Evolutionary conservation across 2,797 vertebrate genomes (phyloP), one percentile per base, ranked within the genome.

Genomic region (Salmo trutta): DNA sequence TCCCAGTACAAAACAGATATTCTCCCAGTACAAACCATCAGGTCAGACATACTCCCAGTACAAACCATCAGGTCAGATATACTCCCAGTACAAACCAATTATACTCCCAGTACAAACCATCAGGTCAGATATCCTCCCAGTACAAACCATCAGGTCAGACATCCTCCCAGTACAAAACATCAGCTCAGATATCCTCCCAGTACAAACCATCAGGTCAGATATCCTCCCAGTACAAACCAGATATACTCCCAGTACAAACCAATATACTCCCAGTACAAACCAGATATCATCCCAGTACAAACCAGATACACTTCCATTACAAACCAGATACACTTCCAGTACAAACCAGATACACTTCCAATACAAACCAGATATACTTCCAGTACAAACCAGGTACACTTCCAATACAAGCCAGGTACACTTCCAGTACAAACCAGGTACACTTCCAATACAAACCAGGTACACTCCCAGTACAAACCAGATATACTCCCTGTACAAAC

Each of bases 381-480:
- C 41, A 90, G 85, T 86, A 84, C 82, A 86, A 70, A 89, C 74
- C 83, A 80, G 36, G 36, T 24, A 75, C 53, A 75, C 62, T 66
- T 73, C 73, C 86, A 84, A 81, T 86, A 84, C 65, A 85, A 74
- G 89, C 75, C 5, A 86, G 41, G 10, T 10, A 10, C 2, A 10
- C 8, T 10, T 0, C 41, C 41, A 90, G 84, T 86, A 83, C 82
- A 86, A 72, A 89, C 74, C 83, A 80, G 36, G 27, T 33, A 75
- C 33, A 75, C 68, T 66, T 73, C 73, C 70, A 73, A 77, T 73
- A 53, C 80, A 73, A 75, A 56, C 75, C 29, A 29, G 29, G 2
- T 29, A 29, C 2, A 2, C 29, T 29, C 29, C 84, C 86, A 84
- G 82, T 87, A 84, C 64, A 85, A 74, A 89, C 75, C 29, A 86